Base-by-base conservation (phyloP, 2,113 vertebrate genomes). In the Hydrochoerus hydrochaeris region DNA sequence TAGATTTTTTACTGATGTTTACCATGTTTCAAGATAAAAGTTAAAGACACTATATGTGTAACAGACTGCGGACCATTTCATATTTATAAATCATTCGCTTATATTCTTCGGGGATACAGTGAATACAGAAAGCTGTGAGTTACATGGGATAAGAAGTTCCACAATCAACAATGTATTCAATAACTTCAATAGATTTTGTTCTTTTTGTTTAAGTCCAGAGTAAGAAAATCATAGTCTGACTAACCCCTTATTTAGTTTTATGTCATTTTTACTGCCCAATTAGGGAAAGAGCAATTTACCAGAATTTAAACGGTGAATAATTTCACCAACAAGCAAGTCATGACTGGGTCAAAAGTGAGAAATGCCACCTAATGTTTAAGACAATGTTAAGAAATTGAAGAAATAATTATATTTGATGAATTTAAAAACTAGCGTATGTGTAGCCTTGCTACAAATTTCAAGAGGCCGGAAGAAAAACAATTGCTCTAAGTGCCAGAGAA, bases 301-400 rank as follows among this genome's bases (percentile, higher is more conserved):
- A 3, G 46, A 71, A 94, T 73, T 86, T 57, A 88, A 86, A 69
- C 60, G 75, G 73, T 85, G 28, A 78, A 35, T 77, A 89, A 94
- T 86, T 78, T 75, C 85, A 57, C 35, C 35, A 87, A 52, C 24
- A 92, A 92, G 24, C 6, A 94, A 60, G 35, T 11, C 49, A 88
- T 32, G 10, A 49, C 88, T 95, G 67, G 32, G 91, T 75, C 0
- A 78, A 93, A 96, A 88, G 35, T n/a, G 22, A n/a, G 83, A 75
- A 85, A 88, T 67, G 71, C 58, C 5, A 83, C 22, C 41, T 94
- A 67, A 94, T 65, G 16, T 73, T 41, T 22, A 44, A 86, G 22
- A 90, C 24, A 57, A 1, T 65, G 9, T 49, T 24, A 46, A 81
- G 49, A 54, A 95, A 89, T 0, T 35, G 2, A 90, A 95, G 26